Base-by-base conservation (phyloP, 2,797 vertebrate genomes). In the Bradypodion pumilum region DNA sequence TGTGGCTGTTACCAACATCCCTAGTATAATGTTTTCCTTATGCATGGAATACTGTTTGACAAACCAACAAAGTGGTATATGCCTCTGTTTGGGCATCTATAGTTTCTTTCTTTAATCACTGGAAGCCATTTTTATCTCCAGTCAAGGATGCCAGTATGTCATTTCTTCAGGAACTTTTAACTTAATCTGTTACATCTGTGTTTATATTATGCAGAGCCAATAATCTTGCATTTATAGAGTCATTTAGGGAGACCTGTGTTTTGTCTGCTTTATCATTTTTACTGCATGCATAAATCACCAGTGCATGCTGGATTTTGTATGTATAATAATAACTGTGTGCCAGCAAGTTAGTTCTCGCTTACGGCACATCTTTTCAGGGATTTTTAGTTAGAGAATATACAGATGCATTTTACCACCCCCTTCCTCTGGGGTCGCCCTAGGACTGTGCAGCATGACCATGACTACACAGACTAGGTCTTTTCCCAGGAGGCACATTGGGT, bases 191-290 rank as follows among this genome's bases (percentile, higher is more conserved):
- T 81, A 25, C 78, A 81, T 74, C 37, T 62, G 84, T 75, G 56
- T 85, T 85, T 81, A 70, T 74, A 81, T 81, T 40, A 70, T 32
- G 23, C 52, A 49, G 27, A 62, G 78, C 78, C 83, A 66, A 13
- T 40, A 65, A 79, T 46, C 69, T 44, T 74, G 21, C 77, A 81
- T 80, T 74, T 44, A 19, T 4, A 0, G 78, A 68, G 32, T 85
- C 29, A 21, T 81, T 75, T 80, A 56, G 63, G 73, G 60, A 69
- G 52, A 49, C 63, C 27, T 29, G 21, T 59, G 72, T 91, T 91
- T 32, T 76, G 68, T 23, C 56, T 25, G 19, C 13, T 69, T 84
- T 69, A 65, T 9, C 0, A 72, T 60, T 81, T 66, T 32, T 44
- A 69, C 4, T 60, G 19, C 60, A 35, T 69, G 65, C 40, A 74